These are phyloP conservation scores for Oriolus oriolus DNA, from an alignment of 2,113 vertebrate genomes.

Conservation along the genomic window DNA sequence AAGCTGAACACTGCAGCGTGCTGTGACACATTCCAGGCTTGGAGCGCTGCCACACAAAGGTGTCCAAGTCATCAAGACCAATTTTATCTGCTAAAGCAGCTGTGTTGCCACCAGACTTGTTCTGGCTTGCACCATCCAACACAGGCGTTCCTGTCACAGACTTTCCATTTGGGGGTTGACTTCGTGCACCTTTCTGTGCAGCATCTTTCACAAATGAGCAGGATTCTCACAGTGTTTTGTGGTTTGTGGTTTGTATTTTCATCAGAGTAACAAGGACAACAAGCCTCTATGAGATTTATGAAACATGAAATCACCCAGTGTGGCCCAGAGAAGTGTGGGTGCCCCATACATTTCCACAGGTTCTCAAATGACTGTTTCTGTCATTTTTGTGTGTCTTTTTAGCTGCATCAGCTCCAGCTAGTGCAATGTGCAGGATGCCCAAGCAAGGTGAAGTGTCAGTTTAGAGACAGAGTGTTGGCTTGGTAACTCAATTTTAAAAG, in stretches of 20 bases:
- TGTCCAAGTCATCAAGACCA: neutral
- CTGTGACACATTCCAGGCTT: neutral
- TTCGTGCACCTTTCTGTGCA: neutral
- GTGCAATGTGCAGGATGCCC: neutral
- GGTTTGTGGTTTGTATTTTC: neutral
- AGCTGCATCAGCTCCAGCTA: neutral
- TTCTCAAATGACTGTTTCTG: neutral
- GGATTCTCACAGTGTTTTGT: neutral
- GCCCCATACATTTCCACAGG: neutral
- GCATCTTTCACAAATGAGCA: neutral
- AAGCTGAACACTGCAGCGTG: neutral
- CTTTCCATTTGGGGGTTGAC: neutral
- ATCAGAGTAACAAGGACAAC: neutral
- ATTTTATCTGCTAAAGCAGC: neutral
- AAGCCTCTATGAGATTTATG: neutral
- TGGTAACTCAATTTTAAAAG: conserved; percentile 54
- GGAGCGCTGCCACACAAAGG: neutral
- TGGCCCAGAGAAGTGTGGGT: neutral
- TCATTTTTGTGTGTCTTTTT: neutral
- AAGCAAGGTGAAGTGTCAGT: conserved; percentile 13
- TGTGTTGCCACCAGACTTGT: neutral
- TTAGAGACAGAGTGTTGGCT: conserved; percentile 3
- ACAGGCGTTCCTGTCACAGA: neutral
- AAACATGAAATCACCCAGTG: neutral
- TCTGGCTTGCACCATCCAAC: neutral